Conservation (phyloP, 2,888 invertebrate species). For the Rapana venosa region DNA sequence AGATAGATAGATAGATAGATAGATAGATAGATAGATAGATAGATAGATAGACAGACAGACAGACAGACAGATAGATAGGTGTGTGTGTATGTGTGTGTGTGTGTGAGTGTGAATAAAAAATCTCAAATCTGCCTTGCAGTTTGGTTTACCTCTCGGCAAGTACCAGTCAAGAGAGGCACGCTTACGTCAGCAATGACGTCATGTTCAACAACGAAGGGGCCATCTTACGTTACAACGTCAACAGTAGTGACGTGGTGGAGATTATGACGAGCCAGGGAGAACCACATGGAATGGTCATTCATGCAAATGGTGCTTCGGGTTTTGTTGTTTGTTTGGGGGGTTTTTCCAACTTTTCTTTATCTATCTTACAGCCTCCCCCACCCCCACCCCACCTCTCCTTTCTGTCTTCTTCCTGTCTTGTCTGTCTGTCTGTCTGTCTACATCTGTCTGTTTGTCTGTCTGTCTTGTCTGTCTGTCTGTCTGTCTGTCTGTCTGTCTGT, state of each 20-base stretch:
- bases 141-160: slow-evolving; percentile 21
- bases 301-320: not conserved
- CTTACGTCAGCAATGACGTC: slow-evolving; percentile 3
- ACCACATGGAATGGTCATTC: slow-evolving; percentile 22
- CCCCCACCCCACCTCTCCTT: not conserved
- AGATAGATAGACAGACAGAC: no score
- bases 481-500: not conserved
- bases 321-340: not conserved
- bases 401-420: not conserved
- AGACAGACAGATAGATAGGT: no score
- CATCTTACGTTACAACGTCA: not conserved
- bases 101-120: no score
- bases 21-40: no score
- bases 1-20: no score
- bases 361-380: not conserved
- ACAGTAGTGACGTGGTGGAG: not conserved
- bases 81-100: no score
- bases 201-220: slow-evolving; percentile 2
- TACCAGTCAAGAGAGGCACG: not conserved
- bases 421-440: not conserved
- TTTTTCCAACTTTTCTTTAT: not conserved
- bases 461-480: not conserved
- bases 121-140: not conserved
- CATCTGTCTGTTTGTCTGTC: not conserved
- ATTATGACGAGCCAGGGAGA: not conserved